Evolutionary conservation across 2,113 vertebrate species (phyloP).

Genomic region (Amblyornis subalaris): DNA sequence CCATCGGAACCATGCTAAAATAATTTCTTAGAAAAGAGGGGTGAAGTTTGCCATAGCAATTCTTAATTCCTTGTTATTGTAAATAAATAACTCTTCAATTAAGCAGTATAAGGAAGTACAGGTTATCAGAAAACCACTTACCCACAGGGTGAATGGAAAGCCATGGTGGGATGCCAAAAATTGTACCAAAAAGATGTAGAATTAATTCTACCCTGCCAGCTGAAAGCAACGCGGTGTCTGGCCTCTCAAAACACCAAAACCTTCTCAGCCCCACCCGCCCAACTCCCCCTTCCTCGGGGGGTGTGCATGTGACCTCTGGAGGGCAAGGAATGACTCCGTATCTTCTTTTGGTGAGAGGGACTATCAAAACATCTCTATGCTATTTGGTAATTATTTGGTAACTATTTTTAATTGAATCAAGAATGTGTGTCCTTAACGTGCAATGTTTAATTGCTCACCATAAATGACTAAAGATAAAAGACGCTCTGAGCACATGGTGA

Average conservation of each 20-base stretch:
- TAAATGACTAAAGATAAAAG: neutral
- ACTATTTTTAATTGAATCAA: neutral
- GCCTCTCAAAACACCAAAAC: neutral
- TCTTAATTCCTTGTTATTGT: constrained; percentile 29
- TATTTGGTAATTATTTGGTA: neutral
- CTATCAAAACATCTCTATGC: neutral
- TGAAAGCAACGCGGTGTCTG: neutral
- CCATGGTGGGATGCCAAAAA: neutral
- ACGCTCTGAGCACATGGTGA: neutral
- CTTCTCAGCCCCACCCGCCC: neutral
- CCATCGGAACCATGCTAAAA: constrained; percentile 42
- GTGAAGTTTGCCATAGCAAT: neutral
- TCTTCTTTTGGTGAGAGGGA: neutral
- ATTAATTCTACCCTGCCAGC: neutral
- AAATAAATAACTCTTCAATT: constrained; percentile 70
- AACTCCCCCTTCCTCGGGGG: neutral
- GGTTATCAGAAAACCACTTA: constrained; percentile 28
- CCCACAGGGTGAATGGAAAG: neutral
- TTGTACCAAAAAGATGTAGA: neutral
- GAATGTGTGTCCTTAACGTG: neutral
- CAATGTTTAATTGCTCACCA: neutral
- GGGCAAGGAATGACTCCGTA: neutral
- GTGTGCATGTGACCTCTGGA: neutral
- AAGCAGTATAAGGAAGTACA: constrained; percentile 32
- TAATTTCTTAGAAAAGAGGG: constrained; percentile 50